phyloP scores from a whole-genome alignment of 2,888 invertebrate species.

The Conomelus anceps region DNA sequence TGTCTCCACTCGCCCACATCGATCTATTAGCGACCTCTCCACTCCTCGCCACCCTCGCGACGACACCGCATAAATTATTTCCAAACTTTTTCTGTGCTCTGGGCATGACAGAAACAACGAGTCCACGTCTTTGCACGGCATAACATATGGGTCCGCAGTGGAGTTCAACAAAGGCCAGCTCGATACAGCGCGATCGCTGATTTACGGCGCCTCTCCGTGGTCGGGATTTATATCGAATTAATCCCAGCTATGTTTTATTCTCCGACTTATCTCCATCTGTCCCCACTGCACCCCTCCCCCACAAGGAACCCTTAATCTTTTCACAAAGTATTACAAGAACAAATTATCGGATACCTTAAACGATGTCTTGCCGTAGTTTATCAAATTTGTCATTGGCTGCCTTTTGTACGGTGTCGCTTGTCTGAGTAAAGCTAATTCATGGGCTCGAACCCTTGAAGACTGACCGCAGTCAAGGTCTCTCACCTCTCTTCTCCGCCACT shows the following conservation, averaged over 20 bases:
- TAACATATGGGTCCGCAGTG: background rate
- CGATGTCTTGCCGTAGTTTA: background rate
- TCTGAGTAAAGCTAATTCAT: background rate
- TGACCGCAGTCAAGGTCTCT: background rate
- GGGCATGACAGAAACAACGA: constrained; percentile 7
- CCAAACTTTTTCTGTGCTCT: background rate
- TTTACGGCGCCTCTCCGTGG: background rate
- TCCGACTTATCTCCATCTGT: background rate
- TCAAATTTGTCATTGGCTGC: background rate
- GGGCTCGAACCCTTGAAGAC: background rate
- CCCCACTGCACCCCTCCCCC: background rate
- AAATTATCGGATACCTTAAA: background rate
- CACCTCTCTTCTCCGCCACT: background rate
- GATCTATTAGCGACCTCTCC: constrained; percentile 2
- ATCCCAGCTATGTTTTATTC: background rate
- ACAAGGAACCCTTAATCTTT: background rate
- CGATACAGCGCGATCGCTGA: background rate
- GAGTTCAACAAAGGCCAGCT: background rate
- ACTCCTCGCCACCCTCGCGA: background rate
- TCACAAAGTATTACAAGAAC: background rate
- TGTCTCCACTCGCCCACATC: constrained; percentile 2
- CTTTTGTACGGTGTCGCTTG: background rate
- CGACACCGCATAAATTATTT: background rate
- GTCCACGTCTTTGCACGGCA: background rate
- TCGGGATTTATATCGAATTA: background rate